phyloP scores from a whole-genome alignment of 1,140 invertebrate species.

The Drosophila busckii region DNA sequence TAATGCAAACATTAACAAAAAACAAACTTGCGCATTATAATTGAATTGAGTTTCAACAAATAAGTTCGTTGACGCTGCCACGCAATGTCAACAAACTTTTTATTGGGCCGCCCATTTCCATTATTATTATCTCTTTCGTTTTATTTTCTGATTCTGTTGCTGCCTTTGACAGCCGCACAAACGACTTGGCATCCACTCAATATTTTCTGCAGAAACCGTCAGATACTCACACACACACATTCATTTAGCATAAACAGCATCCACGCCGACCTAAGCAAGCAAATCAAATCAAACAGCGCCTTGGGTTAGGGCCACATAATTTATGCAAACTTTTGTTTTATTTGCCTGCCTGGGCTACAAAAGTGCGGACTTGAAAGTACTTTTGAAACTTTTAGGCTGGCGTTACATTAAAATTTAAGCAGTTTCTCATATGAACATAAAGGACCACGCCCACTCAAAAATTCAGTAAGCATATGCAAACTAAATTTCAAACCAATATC shows the following conservation, averaged over 20 bases:
- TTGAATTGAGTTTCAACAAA: constrained; percentile 16
- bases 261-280: constrained; percentile 2
- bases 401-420: constrained; percentile 34
- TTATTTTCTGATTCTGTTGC: too few relatives aligned
- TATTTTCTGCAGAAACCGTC: too few relatives aligned
- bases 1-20: constrained; percentile 16
- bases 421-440: constrained; percentile 10
- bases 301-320: constrained; percentile 11
- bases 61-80: constrained; percentile 8
- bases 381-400: constrained; percentile 19
- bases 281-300: constrained; percentile 30
- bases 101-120: constrained; percentile 25
- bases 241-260: too few relatives aligned
- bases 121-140: constrained; percentile 4
- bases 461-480: not conserved
- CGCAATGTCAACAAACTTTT: constrained; percentile 40
- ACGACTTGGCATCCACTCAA: too few relatives aligned
- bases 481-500: too few relatives aligned
- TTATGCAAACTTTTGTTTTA: constrained; percentile 25
- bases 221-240: too few relatives aligned
- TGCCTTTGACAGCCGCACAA: too few relatives aligned
- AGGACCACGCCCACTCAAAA: constrained; percentile 1
- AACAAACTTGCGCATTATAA: constrained; percentile 19
- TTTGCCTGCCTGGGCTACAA: constrained; percentile 11
- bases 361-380: constrained; percentile 16